Evolutionary conservation across 2,888 invertebrate genomes (phyloP).

Genomic region (Perizoma affinitatum): DNA sequence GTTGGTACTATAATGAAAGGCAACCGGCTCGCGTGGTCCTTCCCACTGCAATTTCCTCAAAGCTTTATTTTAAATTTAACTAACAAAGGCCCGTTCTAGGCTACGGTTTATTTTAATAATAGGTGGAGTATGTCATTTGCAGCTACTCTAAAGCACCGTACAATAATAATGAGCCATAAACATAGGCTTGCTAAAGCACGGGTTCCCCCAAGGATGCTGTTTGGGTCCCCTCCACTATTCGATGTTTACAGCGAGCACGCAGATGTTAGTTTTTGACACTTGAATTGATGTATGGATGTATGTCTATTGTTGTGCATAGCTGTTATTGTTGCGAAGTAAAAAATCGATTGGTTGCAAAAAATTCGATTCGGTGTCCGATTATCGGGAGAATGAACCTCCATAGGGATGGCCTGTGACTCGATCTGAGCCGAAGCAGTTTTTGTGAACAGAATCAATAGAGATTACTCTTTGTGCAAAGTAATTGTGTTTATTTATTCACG

Average conservation of each 20-base stretch:
- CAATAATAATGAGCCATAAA: constrained; percentile 82
- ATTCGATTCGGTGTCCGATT: constrained; percentile 66
- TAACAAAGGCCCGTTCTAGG: constrained; percentile 67
- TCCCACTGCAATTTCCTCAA: constrained; percentile 63
- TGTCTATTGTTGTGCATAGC: constrained; percentile 70
- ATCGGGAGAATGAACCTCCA: constrained; percentile 65
- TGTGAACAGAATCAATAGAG: constrained; percentile 72
- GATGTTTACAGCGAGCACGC: constrained; percentile 79
- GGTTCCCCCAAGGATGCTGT: constrained; percentile 71
- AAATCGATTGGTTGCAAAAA: constrained; percentile 67
- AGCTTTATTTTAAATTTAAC: constrained; percentile 68
- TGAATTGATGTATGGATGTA: constrained; percentile 83
- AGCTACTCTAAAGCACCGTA: constrained; percentile 76
- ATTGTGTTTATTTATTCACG: constrained; percentile 84
- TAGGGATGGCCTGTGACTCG: constrained; percentile 59
- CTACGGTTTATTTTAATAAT: constrained; percentile 78
- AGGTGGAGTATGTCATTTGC: constrained; percentile 79
- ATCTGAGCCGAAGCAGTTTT: constrained; percentile 65
- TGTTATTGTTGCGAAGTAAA: constrained; percentile 73
- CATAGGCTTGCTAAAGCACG: constrained; percentile 69
- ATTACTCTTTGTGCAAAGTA: constrained; percentile 77
- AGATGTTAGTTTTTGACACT: constrained; percentile 85
- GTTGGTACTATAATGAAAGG: constrained; percentile 56
- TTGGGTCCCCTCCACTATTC: constrained; percentile 65
- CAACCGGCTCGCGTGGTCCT: constrained; percentile 50